Evolutionary conservation across 2,888 invertebrate genomes (phyloP).

Genomic region (Torymus aiolomorphi): DNA sequence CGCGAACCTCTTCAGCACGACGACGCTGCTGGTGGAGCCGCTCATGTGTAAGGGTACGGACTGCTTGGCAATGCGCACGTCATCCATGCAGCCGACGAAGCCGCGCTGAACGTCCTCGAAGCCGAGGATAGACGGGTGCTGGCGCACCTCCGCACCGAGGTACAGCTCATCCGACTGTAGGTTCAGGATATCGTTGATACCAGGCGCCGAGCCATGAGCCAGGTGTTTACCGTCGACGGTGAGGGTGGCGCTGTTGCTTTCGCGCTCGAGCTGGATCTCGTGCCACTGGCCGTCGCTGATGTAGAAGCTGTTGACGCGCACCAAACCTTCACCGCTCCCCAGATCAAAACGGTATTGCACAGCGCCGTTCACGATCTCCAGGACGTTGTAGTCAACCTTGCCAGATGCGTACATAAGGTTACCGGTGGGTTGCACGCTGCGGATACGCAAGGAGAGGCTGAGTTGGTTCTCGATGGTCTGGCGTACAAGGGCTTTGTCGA

Average conservation of each 20-base stretch:
- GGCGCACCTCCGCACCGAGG: slow-evolving; percentile 88
- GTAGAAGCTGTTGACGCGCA: slow-evolving; percentile 85
- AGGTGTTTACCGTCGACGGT: slow-evolving; percentile 86
- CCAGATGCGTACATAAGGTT: slow-evolving; percentile 91
- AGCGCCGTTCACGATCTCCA: slow-evolving; percentile 91
- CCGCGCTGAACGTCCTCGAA: slow-evolving; percentile 89
- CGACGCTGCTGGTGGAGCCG: slow-evolving; percentile 79
- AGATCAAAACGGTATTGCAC: slow-evolving; percentile 94
- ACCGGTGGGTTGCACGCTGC: slow-evolving; percentile 90
- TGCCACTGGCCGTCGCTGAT: slow-evolving; percentile 93
- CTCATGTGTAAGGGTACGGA: slow-evolving; percentile 86
- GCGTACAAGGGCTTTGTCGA: slow-evolving; percentile 81
- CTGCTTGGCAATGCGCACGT: slow-evolving; percentile 86
- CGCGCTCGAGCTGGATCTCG: slow-evolving; percentile 86
- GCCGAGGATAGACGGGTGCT: slow-evolving; percentile 84
- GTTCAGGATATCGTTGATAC: slow-evolving; percentile 89
- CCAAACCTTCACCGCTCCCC: slow-evolving; percentile 92
- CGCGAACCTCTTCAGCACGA: slow-evolving; percentile 81
- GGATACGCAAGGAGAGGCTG: slow-evolving; percentile 85
- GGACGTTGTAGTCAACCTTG: slow-evolving; percentile 90
- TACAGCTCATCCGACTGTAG: slow-evolving; percentile 89
- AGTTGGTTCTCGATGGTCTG: slow-evolving; percentile 89
- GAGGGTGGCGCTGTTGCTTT: slow-evolving; percentile 87
- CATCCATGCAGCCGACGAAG: slow-evolving; percentile 94
- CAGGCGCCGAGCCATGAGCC: slow-evolving; percentile 87